Conservation (phyloP, 1,140 invertebrate species). For the Ctenoplectra terminalis region DNA sequence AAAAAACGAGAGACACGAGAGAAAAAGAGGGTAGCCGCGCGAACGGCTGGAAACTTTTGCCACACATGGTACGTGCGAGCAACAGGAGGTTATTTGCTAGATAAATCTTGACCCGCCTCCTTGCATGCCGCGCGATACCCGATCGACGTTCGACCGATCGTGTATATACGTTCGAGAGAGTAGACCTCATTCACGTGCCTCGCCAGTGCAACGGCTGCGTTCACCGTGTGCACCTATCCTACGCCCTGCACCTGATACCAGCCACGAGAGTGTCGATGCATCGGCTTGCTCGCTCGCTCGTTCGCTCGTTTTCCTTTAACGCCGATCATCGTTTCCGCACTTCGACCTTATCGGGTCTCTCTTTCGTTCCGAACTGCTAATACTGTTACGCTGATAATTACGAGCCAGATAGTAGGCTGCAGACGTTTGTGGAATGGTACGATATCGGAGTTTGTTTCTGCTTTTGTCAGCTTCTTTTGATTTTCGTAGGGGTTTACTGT, state of each 20-base stretch:
- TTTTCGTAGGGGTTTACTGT: background rate
- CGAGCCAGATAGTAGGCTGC: constrained; percentile 21
- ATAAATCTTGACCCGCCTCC: constrained; percentile 73
- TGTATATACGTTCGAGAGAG: constrained; percentile 49
- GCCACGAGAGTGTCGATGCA: constrained; percentile 7
- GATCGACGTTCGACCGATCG: constrained; percentile 70
- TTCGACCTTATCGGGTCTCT: constrained; percentile 19
- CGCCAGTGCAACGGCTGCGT: constrained; percentile 42
- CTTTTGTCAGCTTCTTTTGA: background rate
- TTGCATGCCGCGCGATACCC: constrained; percentile 73
- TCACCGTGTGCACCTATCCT: constrained; percentile 48
- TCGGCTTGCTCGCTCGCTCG: background rate
- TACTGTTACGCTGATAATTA: constrained; percentile 45
- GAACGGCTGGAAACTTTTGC: constrained; percentile 59
- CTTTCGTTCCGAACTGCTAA: constrained; percentile 25
- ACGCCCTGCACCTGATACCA: constrained; percentile 67
- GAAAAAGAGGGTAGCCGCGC: background rate
- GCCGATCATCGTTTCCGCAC: constrained; percentile 47
- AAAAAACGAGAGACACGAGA: too few relatives aligned
- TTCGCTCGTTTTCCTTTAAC: constrained; percentile 20
- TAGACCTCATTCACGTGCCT: constrained; percentile 66
- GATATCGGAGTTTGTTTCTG: background rate
- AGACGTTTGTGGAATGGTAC: background rate
- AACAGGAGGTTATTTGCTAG: constrained; percentile 73
- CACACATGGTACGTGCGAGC: constrained; percentile 67